Evolutionary conservation across 2,888 invertebrate genomes (phyloP).

Genomic region (Acronicta alni): DNA sequence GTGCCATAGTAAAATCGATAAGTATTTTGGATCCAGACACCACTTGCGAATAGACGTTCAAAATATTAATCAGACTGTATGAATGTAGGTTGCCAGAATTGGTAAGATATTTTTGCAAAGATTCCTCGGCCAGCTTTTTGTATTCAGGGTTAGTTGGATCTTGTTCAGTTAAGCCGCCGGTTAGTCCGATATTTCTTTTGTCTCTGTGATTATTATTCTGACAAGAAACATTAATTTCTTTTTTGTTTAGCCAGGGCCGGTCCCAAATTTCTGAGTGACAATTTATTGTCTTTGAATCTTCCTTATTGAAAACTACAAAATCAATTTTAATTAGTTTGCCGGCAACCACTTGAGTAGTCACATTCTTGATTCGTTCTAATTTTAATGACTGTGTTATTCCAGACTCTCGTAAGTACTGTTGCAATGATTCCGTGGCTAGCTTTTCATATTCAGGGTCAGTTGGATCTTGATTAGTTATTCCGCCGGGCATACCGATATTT

Average conservation of each 20-base stretch:
- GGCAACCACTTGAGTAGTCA: conserved; percentile 58
- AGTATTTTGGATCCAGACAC: conserved; percentile 46
- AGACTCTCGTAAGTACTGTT: conserved; percentile 39
- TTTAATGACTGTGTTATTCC: conserved; percentile 31
- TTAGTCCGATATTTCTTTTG: conserved; percentile 16
- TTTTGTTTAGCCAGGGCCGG: conserved; percentile 24
- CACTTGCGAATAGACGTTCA: conserved; percentile 47
- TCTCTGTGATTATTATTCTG: conserved; percentile 57
- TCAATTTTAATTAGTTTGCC: conserved; percentile 54
- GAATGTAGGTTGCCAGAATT: conserved; percentile 12
- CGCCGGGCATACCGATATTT: not conserved
- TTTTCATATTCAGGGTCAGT: conserved; percentile 45
- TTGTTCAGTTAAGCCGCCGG: conserved; percentile 30
- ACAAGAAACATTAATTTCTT: conserved; percentile 55
- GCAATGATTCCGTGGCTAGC: conserved; percentile 57
- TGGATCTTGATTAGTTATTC: conserved; percentile 32
- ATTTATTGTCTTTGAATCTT: not conserved
- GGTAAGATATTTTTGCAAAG: conserved; percentile 54
- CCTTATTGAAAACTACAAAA: conserved; percentile 8
- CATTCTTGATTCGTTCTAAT: conserved; percentile 45
- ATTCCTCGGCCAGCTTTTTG: conserved; percentile 49
- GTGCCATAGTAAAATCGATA: conserved; percentile 42
- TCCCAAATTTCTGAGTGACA: conserved; percentile 29
- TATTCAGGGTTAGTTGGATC: conserved; percentile 47
- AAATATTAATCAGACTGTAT: conserved; percentile 37